Percentiles rank a stretch among this genome's conserved stretches.
Evolutionary conservation across 2,797 vertebrate species (phyloP).

Genomic region (Enteromius unitaeniatus): DNA sequence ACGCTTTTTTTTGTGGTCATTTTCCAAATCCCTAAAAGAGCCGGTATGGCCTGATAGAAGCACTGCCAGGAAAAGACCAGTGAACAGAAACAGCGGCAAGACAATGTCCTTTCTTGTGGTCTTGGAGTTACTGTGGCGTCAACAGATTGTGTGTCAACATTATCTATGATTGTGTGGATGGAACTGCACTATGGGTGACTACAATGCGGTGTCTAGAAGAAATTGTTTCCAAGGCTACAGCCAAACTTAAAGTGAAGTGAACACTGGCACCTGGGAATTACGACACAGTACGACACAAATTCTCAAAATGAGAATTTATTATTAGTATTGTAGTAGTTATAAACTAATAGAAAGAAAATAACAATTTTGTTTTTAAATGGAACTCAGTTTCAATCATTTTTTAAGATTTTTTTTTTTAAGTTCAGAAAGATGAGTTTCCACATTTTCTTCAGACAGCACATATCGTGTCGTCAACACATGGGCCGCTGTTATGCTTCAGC

Average conservation of each 20-base stretch:
- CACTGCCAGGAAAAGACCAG: constrained; percentile 28
- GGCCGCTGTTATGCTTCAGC: no score
- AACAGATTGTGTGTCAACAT: constrained; percentile 58
- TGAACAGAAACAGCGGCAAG: constrained; percentile 43
- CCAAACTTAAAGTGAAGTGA: constrained; percentile 6
- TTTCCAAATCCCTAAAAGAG: constrained; percentile 69
- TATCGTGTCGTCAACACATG: no score
- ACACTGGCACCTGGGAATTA: constrained; percentile 6
- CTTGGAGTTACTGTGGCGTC: constrained; percentile 60
- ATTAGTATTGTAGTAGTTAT: no score
- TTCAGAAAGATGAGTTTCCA: no score
- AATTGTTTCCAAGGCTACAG: constrained; percentile 24
- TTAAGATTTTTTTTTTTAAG: no score
- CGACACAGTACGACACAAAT: background rate
- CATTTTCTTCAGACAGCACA: no score
- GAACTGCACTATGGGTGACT: constrained; percentile 18
- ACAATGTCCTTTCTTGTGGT: constrained; percentile 60
- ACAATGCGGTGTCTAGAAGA: constrained; percentile 18
- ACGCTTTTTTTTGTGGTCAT: constrained; percentile 62
- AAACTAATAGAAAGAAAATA: no score
- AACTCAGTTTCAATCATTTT: no score
- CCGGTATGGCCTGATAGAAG: constrained; percentile 60
- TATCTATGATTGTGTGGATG: constrained; percentile 48
- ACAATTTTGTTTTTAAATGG: no score
- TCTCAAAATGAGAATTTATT: no score